Percentiles rank a stretch among this genome's conserved stretches.
phyloP scores from a whole-genome alignment of 2,888 invertebrate species.

The Icerya purchasi region DNA sequence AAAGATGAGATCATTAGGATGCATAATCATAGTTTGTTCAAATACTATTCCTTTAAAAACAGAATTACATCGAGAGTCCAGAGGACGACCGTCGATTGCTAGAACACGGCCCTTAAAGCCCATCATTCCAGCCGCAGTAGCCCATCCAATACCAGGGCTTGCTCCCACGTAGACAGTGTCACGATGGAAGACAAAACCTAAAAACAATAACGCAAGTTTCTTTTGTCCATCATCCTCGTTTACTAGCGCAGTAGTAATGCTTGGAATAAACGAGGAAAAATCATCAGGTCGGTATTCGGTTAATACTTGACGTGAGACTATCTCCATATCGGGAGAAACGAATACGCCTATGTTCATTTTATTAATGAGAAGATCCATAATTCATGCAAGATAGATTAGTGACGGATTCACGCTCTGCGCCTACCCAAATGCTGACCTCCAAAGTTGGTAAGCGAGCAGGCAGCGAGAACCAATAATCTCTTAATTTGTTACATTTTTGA shows the following conservation, averaged over 20 bases:
- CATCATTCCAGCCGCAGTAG: neutral
- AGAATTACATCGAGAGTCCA: neutral
- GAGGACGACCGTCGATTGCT: neutral
- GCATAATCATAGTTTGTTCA: neutral
- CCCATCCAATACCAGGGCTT: neutral
- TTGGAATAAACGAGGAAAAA: neutral
- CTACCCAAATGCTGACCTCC: neutral
- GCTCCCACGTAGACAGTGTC: neutral
- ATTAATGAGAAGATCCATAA: neutral
- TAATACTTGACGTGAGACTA: neutral
- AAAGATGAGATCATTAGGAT: neutral
- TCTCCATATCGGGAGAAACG: neutral
- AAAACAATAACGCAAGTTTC: neutral
- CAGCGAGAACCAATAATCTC: neutral
- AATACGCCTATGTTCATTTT: neutral
- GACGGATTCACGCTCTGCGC: neutral
- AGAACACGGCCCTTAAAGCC: neutral
- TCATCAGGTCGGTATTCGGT: neutral
- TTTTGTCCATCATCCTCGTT: neutral
- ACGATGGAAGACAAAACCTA: neutral
- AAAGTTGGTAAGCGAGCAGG: neutral
- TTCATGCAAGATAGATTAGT: neutral
- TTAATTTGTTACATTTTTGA: neutral
- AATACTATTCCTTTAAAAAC: too few species aligned
- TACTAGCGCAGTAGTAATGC: neutral